These are phyloP conservation scores for Dicrurus megarhynchus DNA, from an alignment of 2,113 vertebrate species.

Conservation along the genomic window DNA sequence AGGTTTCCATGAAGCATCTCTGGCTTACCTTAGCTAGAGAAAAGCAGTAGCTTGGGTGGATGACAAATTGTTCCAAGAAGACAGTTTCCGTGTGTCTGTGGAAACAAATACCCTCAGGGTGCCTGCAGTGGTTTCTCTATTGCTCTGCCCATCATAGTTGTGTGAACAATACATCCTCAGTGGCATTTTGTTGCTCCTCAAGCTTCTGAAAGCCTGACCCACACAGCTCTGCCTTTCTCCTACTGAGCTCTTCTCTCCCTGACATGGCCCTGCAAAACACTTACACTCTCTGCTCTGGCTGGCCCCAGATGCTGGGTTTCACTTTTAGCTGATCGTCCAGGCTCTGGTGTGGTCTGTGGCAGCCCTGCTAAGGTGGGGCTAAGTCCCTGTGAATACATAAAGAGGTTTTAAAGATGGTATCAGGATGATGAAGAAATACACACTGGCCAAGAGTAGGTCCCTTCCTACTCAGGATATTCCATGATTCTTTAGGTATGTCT, in stretches of 20 bases:
- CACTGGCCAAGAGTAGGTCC: not conserved
- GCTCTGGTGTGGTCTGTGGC: not conserved
- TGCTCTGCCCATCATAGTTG: not conserved
- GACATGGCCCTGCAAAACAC: not conserved
- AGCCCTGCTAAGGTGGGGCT: not conserved
- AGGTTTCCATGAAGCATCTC: conserved; percentile 8
- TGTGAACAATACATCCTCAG: not conserved
- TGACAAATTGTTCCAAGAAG: conserved; percentile 2
- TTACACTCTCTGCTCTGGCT: fast-evolving
- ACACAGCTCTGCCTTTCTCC: not conserved
- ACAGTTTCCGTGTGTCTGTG: not conserved
- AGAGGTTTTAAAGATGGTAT: not conserved
- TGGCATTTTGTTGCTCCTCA: not conserved
- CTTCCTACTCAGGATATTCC: not conserved
- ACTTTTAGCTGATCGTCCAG: not conserved
- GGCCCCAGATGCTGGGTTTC: not conserved
- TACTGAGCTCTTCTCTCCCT: not conserved
- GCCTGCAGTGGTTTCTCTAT: not conserved
- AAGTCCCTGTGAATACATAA: not conserved
- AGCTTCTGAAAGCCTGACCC: not conserved
- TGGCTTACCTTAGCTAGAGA: not conserved
- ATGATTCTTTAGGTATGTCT: not conserved
- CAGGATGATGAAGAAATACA: not conserved
- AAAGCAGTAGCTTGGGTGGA: conserved; percentile 12
- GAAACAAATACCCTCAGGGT: conserved; percentile 9